phyloP scores from a whole-genome alignment of 2,888 invertebrate species.

The Prosapia bicincta region DNA sequence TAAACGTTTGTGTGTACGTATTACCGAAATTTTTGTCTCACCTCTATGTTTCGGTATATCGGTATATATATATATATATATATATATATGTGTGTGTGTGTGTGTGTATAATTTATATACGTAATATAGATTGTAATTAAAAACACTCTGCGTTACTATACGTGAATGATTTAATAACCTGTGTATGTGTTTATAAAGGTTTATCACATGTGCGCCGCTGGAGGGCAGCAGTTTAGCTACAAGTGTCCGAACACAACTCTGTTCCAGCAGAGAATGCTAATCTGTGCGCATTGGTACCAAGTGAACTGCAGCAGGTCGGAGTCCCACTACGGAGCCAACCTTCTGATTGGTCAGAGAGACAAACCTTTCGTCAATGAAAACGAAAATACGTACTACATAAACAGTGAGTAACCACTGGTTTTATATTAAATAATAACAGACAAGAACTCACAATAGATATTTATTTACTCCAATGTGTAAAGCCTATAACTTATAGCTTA shows the following conservation, averaged over 20 bases:
- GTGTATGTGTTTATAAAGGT: no score
- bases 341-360: constrained; percentile 67
- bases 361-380: constrained; percentile 61
- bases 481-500: no score
- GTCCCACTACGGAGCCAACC: constrained; percentile 64
- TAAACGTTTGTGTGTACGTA: no score
- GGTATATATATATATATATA: no score
- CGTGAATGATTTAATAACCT: no score
- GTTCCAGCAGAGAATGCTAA: constrained; percentile 76
- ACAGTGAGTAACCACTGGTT: neutral
- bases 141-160: no score
- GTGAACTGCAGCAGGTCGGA: constrained; percentile 72
- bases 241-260: constrained; percentile 74
- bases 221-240: constrained; percentile 73
- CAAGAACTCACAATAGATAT: neutral
- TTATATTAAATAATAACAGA: neutral
- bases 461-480: neutral
- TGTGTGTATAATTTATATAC: no score
- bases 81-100: no score
- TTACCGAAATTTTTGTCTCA: no score
- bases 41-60: no score
- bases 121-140: no score
- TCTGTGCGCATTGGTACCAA: constrained; percentile 82
- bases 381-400: constrained; percentile 1
- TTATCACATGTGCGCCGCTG: constrained; percentile 77